Conservation (phyloP, 37 sponge, comb jelly and placozoan genomes). For the Amphimedon queenslandica region DNA sequence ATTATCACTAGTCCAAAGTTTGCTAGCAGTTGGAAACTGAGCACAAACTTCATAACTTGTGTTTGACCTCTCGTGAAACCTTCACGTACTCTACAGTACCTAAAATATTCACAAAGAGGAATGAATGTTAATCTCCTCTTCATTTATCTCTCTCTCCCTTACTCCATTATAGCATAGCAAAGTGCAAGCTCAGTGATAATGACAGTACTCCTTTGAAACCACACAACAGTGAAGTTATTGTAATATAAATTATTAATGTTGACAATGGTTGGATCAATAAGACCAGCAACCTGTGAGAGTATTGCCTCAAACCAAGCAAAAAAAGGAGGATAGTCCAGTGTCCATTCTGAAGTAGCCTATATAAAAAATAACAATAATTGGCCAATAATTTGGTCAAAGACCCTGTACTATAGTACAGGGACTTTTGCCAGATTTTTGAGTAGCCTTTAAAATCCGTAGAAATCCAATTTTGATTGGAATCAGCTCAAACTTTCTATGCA, state of each 20-base stretch:
- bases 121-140: neutral
- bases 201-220: constrained; percentile 86
- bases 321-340: constrained; percentile 98
- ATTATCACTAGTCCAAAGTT: constrained; percentile 91
- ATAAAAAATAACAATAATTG: neutral
- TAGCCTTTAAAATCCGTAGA: too few relatives aligned
- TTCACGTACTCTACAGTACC: constrained; percentile 30
- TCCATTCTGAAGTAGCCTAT: constrained; percentile 91
- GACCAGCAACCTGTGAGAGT: constrained; percentile 74
- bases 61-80: neutral
- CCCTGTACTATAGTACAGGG: too few relatives aligned
- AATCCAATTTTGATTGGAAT: too few relatives aligned
- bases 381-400: neutral
- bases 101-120: neutral
- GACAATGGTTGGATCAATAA: constrained; percentile 82
- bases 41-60: neutral
- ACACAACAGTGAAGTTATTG: constrained; percentile 44
- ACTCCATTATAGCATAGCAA: constrained; percentile 73
- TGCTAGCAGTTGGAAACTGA: constrained; percentile 45
- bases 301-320: constrained; percentile 98
- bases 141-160: constrained; percentile 14
- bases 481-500: too few relatives aligned
- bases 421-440: too few relatives aligned
- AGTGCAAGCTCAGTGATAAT: constrained; percentile 80
- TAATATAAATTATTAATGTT: constrained; percentile 65